Evolutionary conservation across 30 jellyfish, hydroid and myxozoan genomes (phyloP).

Genomic region (Hydractinia symbiolongicarpus): DNA sequence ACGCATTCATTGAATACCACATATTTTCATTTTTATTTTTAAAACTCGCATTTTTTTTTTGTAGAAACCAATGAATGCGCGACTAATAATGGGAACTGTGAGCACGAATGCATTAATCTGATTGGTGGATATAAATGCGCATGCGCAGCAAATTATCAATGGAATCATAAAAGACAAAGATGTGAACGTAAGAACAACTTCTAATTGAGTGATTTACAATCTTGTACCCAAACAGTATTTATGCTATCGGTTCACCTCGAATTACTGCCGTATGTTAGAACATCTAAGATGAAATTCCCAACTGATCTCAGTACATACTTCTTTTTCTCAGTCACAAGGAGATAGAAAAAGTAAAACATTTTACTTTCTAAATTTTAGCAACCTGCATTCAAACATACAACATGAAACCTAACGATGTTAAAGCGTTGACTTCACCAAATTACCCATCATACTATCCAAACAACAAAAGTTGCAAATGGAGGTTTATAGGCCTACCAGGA

Average conservation of each 20-base stretch:
- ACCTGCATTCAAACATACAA: not conserved
- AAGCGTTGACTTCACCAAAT: not conserved
- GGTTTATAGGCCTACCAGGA: not conserved
- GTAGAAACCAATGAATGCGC: slow-evolving; percentile 55
- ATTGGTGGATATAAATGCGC: slow-evolving; percentile 67
- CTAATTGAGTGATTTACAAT: not conserved
- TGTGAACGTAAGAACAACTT: slow-evolving; percentile 50
- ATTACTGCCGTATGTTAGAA: not conserved
- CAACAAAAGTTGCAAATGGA: slow-evolving; percentile 5
- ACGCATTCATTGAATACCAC: too few species aligned
- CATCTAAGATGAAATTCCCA: too few species aligned
- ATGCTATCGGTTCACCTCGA: not conserved
- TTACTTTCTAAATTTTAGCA: not conserved
- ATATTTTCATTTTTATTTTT: too few species aligned
- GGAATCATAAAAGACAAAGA: slow-evolving; percentile 38
- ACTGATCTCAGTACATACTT: too few species aligned
- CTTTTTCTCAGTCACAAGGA: not conserved
- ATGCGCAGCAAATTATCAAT: slow-evolving; percentile 53
- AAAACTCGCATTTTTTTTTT: not conserved
- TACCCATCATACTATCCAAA: not conserved
- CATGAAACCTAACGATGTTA: not conserved
- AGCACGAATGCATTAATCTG: slow-evolving; percentile 46
- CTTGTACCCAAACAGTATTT: not conserved
- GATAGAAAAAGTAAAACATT: not conserved
- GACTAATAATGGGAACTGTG: slow-evolving; percentile 52